Evolutionary conservation across 2,113 vertebrate genomes (phyloP), one percentile per base, ranked within the genome.

Genomic region (Microcebus lehilahytsara): DNA sequence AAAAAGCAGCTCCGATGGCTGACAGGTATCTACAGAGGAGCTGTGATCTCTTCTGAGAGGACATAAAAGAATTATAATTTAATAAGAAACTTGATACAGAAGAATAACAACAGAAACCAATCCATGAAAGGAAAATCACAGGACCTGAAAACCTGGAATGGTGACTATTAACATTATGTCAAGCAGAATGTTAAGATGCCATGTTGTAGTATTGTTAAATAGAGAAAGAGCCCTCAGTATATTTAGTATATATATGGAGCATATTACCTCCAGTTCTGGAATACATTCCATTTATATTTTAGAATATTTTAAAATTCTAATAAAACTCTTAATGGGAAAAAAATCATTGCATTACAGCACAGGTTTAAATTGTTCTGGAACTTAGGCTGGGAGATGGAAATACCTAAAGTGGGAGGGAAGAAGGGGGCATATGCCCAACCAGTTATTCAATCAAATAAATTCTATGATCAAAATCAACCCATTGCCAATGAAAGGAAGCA

Each of bases 81-180:
- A 97, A 97, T 96, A 97, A 89, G 88, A 98, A 98, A 95, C 22
- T 96, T 97, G 96, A 96, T 95, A 95, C 86, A 92, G 84, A 96
- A 98, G 98, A 98, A 95, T 77, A 80, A 98, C 97, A 96, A 96
- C 53, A 94, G 64, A 77, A 98, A 91, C 93, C 96, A 97, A 98
- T 97, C 0, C 0, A 81, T 87, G 74, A 66, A n/a, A 89, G 69
- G 72, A 91, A 97, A 93, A 83, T 58, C 79, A 95, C 7, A 53
- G 89, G 90, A 95, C 77, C 89, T 67, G 75, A 72, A 62, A 78
- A 81, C 37, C 25, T 42, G 4, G 53, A 85, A 51, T 8, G 23
- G 42, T 85, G 62, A 77, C 81, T 66, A 34, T 69, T 69, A 79
- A 62, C 49, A 6, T 83, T 80, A 91, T 23, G 93, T 27, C 90